Conservation (phyloP, 2,797 vertebrate species). For the Steatocranus sp. region DNA sequence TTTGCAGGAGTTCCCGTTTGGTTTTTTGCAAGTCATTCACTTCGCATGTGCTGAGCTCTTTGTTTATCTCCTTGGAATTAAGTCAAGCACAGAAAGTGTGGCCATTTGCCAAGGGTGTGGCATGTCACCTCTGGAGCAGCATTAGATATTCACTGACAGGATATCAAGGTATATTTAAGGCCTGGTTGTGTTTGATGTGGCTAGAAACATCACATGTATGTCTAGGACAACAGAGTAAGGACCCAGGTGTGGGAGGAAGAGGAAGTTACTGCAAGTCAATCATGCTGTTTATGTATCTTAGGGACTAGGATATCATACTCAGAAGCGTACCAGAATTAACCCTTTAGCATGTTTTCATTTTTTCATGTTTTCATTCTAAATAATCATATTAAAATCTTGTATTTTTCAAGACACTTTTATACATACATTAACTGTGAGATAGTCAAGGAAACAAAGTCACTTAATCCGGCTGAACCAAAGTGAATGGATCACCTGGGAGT, state of each 20-base stretch:
- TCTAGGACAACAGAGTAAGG: neutral
- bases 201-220: neutral
- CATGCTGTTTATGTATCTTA: neutral
- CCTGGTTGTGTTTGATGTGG: neutral
- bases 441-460: neutral
- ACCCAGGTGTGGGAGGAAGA: neutral
- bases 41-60: neutral
- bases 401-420: neutral
- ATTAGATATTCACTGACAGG: neutral
- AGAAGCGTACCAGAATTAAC: fast-evolving
- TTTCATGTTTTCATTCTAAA: neutral
- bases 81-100: neutral
- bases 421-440: neutral
- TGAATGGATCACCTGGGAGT: neutral
- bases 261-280: neutral
- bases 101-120: neutral
- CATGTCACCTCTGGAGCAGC: neutral
- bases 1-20: neutral
- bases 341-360: neutral
- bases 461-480: neutral
- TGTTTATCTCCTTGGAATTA: neutral
- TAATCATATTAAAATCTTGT: neutral
- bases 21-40: neutral
- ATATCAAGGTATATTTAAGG: neutral
- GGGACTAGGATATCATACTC: neutral